phyloP scores from a whole-genome alignment of 2,797 vertebrate species.

The Sebastes taczanowskii region DNA sequence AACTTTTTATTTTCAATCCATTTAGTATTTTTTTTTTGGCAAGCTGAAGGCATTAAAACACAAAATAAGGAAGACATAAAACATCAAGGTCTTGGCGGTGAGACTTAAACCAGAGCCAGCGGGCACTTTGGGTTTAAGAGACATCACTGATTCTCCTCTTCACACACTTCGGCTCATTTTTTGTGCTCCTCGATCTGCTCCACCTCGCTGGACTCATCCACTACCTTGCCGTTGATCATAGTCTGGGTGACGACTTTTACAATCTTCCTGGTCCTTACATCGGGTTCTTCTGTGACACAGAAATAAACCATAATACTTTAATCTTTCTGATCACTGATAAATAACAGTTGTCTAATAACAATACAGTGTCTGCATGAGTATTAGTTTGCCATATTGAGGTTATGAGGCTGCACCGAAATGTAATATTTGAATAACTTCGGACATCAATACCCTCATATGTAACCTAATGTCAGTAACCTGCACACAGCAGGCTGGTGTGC shows the following conservation, averaged over 20 bases:
- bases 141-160: neutral
- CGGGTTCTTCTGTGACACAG: conserved; percentile 79
- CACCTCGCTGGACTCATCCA: conserved; percentile 86
- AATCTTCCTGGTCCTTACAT: conserved; percentile 86
- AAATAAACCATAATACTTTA: neutral
- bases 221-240: conserved; percentile 86
- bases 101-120: neutral
- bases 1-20: neutral
- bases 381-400: neutral
- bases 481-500: neutral
- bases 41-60: neutral
- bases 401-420: neutral
- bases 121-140: conserved; percentile 12
- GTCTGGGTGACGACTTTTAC: conserved; percentile 89
- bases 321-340: neutral
- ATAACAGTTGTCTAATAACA: neutral
- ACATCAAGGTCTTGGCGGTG: neutral
- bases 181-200: conserved; percentile 84
- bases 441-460: neutral
- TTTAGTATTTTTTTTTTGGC: neutral
- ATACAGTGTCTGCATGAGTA: neutral
- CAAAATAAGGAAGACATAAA: neutral
- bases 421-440: neutral
- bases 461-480: neutral
- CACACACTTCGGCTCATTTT: conserved; percentile 69